Base-by-base conservation (phyloP, 2,888 invertebrate species). In the Cyaniris semiargus region DNA sequence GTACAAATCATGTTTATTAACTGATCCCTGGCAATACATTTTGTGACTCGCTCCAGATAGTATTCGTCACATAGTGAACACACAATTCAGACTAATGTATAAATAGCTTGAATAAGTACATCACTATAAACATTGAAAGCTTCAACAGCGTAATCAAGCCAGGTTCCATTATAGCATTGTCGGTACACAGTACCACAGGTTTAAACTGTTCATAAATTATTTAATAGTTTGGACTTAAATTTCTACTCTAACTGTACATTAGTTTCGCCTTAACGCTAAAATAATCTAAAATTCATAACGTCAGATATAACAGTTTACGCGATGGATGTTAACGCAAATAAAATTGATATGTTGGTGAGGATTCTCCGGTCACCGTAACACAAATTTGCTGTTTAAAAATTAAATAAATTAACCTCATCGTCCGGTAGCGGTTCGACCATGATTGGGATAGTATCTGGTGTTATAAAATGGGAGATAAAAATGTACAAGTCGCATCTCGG, bases 1-100 rank as follows among this genome's bases (percentile, higher is more conserved):
- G 96, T 96, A 96, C 96, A 96, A 96, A 96, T 96, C 95, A 95
- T 95, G 95, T 95, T 95, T 95, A 93, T 95, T 95, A 92, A 94
- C 95, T 94, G 95, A 95, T 95, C 95, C 95, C 95, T 95, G 95
- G 93, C 94, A 93, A 91, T 93, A 94, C 93, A 94, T 90, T 87
- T 91, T 89, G 90, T 89, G 93, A 92, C 92, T 89, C 85, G 86
- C 89, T 87, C 85, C 84, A 80, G 84, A 86, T 87, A 83, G 86
- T 84, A 79, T 83, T 83, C 84, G 87, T 86, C 88, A 89, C 87
- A 84, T 79, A 81, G 84, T 81, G 85, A 83, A 86, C 85, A 84
- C 80, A 86, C 81, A 85, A 85, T 82, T 84, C 83, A 84, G 82
- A 87, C 84, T 86, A 86, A 84, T 85, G 86, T 87, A 87, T 82